Conservation (phyloP, 2,113 vertebrate species). For the Gopherus evgoodei region DNA sequence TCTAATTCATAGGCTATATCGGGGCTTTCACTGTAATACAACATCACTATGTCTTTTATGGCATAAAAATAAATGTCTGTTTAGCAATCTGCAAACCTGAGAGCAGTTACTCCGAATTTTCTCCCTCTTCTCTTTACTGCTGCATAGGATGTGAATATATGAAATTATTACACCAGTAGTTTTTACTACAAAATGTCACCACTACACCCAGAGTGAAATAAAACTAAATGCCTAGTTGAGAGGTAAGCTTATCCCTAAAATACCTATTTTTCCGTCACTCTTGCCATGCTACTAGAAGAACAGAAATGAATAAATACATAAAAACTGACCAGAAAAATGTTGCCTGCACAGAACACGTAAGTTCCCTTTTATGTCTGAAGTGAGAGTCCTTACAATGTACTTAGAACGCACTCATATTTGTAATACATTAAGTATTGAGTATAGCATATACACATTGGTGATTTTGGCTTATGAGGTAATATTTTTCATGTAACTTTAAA, state of each 20-base stretch:
- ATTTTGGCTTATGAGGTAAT: not conserved
- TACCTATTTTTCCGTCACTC: not conserved
- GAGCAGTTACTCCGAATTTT: conserved; percentile 34
- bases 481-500: not conserved
- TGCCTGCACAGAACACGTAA: not conserved
- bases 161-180: not conserved
- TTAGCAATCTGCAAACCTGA: conserved; percentile 48
- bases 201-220: not conserved
- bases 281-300: not conserved
- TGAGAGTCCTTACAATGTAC: not conserved
- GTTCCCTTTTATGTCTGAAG: not conserved
- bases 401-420: conserved; percentile 35
- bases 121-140: not conserved
- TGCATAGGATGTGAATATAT: conserved; percentile 26
- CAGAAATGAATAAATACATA: not conserved
- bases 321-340: not conserved
- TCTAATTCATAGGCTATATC: conserved; percentile 46
- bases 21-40: conserved; percentile 23
- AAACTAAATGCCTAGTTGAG: conserved; percentile 28
- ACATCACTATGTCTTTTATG: conserved; percentile 25
- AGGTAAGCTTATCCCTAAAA: not conserved
- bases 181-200: not conserved
- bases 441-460: not conserved
- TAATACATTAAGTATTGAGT: not conserved
- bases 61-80: conserved; percentile 27